A percentile compares a stretch with the other conserved stretches of the same genome.
Evolutionary conservation across 2,113 vertebrate genomes (phyloP).

Genomic region (Aegithalos caudatus): DNA sequence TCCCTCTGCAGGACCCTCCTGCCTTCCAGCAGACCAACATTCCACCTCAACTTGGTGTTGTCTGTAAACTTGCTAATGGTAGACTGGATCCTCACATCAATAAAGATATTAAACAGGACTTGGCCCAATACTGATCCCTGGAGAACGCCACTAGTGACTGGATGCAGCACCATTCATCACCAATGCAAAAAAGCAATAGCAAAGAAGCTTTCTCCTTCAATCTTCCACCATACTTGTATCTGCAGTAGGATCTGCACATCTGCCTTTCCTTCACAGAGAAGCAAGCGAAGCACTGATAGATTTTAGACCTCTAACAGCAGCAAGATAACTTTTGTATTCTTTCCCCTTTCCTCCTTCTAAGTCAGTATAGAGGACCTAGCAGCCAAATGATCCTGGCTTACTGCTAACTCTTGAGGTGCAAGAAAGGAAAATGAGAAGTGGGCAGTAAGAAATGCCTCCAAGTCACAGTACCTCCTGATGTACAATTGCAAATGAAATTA

Average conservation of each 20-base stretch:
- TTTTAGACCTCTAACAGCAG: not conserved
- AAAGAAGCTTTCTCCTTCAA: not conserved
- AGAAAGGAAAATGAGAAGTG: not conserved
- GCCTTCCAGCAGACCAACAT: not conserved
- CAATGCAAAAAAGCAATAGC: not conserved
- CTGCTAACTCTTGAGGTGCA: not conserved
- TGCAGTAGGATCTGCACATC: not conserved
- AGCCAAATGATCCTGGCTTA: not conserved
- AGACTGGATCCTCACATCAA: not conserved
- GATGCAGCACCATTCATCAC: not conserved
- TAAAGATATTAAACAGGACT: not conserved
- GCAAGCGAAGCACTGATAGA: not conserved
- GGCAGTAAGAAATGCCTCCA: not conserved
- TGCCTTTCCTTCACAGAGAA: not conserved
- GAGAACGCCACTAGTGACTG: not conserved
- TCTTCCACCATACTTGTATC: not conserved
- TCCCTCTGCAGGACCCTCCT: not conserved
- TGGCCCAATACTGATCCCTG: not conserved
- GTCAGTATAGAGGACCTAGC: not conserved
- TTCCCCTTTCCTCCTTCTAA: not conserved
- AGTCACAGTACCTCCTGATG: not conserved
- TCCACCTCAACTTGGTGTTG: accelerated
- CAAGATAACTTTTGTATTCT: not conserved
- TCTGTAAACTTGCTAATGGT: not conserved
- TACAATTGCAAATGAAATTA: not conserved